Percentiles rank a stretch among this genome's conserved stretches.
phyloP scores from a whole-genome alignment of 2,888 invertebrate species.

The Girardia tigrina region DNA sequence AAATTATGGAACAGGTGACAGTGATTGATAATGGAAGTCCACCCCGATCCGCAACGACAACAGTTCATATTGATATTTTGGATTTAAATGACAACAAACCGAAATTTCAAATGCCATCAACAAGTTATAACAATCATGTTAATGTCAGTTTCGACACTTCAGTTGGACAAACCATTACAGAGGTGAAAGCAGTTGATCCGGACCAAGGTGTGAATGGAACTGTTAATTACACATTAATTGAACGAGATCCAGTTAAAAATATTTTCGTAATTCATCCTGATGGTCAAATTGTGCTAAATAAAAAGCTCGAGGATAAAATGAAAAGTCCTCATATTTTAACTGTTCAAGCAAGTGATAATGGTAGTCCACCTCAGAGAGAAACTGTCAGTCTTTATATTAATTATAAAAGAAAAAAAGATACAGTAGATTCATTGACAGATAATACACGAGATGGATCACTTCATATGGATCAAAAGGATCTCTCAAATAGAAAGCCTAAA shows the following conservation, averaged over 20 bases:
- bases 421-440: not conserved
- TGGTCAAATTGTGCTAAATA: conserved; percentile 20
- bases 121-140: not conserved
- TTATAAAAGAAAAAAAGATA: not conserved
- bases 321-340: not conserved
- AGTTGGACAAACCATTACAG: not conserved
- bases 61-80: conserved; percentile 11
- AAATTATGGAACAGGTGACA: not conserved
- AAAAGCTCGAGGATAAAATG: not conserved
- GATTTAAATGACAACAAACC: conserved; percentile 32
- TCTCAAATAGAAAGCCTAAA: too few species aligned
- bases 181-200: conserved; percentile 19
- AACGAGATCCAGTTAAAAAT: not conserved
- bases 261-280: not conserved
- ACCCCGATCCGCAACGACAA: conserved; percentile 1
- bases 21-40: conserved; percentile 23
- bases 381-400: not conserved
- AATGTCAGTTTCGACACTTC: not conserved
- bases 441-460: not conserved
- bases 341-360: conserved; percentile 19
- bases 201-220: conserved; percentile 25
- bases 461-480: not conserved
- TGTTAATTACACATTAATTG: not conserved
- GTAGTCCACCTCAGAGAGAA: not conserved
- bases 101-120: conserved; percentile 9